A percentile compares a stretch with the other conserved stretches of the same genome.
Conservation (phyloP, 2,113 vertebrate species). For the Columba livia region DNA sequence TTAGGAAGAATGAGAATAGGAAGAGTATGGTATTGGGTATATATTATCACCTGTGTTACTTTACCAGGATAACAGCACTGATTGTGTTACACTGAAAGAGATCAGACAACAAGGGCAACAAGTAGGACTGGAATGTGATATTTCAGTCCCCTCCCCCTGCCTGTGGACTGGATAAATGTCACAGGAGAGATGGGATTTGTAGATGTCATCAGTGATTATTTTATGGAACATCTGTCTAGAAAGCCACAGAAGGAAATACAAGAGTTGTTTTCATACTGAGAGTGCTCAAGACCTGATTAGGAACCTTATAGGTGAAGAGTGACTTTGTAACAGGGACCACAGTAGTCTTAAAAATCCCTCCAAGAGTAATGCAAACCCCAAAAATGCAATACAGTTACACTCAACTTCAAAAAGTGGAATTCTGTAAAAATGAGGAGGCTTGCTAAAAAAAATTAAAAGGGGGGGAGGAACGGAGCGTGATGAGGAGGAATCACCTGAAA, state of each 20-base stretch:
- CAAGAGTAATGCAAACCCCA: not conserved
- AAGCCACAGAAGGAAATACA: not conserved
- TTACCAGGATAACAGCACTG: not conserved
- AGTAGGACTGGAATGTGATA: not conserved
- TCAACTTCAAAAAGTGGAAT: not conserved
- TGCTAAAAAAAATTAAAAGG: not conserved
- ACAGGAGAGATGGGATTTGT: not conserved
- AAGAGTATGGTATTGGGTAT: not conserved
- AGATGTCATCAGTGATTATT: not conserved
- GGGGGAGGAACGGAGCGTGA: accelerated
- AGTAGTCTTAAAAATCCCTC: not conserved
- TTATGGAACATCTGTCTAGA: not conserved
- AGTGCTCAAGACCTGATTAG: not conserved
- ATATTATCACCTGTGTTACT: not conserved
- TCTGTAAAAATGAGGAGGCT: not conserved
- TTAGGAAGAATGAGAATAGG: not conserved
- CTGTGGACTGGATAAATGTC: not conserved
- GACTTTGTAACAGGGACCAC: not conserved
- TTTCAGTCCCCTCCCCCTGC: not conserved
- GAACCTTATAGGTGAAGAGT: not conserved
- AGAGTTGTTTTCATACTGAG: not conserved
- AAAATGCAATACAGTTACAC: not conserved
- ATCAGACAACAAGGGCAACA: not conserved
- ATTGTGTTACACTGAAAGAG: not conserved
- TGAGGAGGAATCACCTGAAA: not conserved